Evolutionary conservation across 2,888 invertebrate species (phyloP), one percentile per base, ranked within the genome.

Genomic region (Eupithecia exiguata): DNA sequence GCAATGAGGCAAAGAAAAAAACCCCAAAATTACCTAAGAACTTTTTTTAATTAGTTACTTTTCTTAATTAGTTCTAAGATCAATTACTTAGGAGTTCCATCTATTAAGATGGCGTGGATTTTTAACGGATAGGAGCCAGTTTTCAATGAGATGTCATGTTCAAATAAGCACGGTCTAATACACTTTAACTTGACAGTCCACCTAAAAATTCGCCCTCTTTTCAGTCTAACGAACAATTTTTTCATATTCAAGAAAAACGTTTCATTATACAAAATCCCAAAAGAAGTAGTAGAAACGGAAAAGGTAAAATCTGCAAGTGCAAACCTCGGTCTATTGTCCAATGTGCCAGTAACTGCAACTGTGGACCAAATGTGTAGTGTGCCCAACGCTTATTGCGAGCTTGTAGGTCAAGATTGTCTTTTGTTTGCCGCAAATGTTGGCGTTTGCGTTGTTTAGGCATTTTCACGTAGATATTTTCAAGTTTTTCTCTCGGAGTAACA

Each of bases 401-500:
- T 66, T 66, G 66, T 40, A 21, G 40, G 66, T 38, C 40, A 66
- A 66, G 40, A 21, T 40, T 40, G 65, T 38, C 65, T 40, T 40
- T 66, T 66, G 66, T 66, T 38, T 65, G 12, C 14, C n/a, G 21
- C 14, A 14, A 38, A 21, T 21, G 38, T 36, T 65, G 35, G 65
- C 6, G 65, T 40, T 35, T 7, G 49, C 49, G n/a, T 49, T 49
- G 62, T 62, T 30, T 12, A 53, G 21, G 21, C 12, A 53, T 53
- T 53, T 12, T 53, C 53, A 53, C 21, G 9, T 9, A 9, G 9
- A 21, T 9, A 7, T 49, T 49, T 49, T 49, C 2, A 18, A 18
- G 49, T n/a, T 49, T 49, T 49, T 49, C 49, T n/a, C 21, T 53
- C 4, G 21, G n/a, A 21, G 21, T 53, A 4, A 21, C n/a, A n/a